Evolutionary conservation across 2,797 vertebrate species (phyloP), one percentile per base, ranked within the genome.

Genomic region (Micropoecilia bifurca): DNA sequence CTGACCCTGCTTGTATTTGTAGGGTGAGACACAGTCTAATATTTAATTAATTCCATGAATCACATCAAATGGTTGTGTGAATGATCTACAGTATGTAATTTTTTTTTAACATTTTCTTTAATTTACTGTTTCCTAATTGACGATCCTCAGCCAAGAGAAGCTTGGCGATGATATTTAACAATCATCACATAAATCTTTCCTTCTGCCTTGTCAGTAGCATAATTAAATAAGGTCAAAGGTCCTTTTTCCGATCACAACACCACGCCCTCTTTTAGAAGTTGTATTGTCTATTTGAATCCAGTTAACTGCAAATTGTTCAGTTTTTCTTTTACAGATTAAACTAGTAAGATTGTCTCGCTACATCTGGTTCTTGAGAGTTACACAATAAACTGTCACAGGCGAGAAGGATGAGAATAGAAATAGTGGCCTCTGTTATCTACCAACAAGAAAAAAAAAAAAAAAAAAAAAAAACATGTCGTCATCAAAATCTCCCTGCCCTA

Each of bases 331-430:
- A 75, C 50, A 74, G 57, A 46, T 75, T 33, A 77, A 33, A 4
- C 46, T 7, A 33, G 18, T 41, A 66, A 53, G 30, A 36, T 83
- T 63, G 1, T 18, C 30, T 22, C 2, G 8, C 72, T 16, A 25
- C n/a, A 43, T 33, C 48, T 74, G n/a, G 14, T 59, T 74, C 63
- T 55, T 71, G 9, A 33, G n/a, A 43, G 77, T 82, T n/a, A 39
- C 47, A 30, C 22, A 80, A 74, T 28, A 41, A 47, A 53, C 13
- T 14, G 14, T 63, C 18, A 61, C 71, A 66, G 41, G 33, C 76
- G 61, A 25, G 12, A 25, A 43, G n/a, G 57, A 73, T 22, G 14
- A 73, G 4, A 71, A 47, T 10, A 71, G 9, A 84, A 77, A 39
- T 20, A 43, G 36, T 45, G 57, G 36, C 5, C 5, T 73, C 2